phyloP scores from a whole-genome alignment of 2,888 invertebrate genomes.

The Odontothrips loti region DNA sequence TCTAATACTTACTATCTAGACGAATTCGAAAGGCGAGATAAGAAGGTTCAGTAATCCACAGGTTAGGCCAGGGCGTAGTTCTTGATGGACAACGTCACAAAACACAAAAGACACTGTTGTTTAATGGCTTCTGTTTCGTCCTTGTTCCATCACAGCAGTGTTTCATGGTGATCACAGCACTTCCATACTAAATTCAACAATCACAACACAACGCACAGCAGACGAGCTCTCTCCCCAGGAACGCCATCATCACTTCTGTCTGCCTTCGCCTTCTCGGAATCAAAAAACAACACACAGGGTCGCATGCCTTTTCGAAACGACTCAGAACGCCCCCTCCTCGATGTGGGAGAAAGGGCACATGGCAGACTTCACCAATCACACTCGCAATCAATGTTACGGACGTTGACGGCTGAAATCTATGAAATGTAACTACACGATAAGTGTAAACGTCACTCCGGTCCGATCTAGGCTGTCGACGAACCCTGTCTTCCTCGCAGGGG shows the following conservation, averaged over 20 bases:
- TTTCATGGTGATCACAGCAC: background rate
- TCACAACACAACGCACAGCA: constrained; percentile 1
- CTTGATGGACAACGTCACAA: background rate
- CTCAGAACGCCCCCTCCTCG: too few species aligned
- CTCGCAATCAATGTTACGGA: too few species aligned
- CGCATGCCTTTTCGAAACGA: too few species aligned
- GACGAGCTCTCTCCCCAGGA: background rate
- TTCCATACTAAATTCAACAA: background rate
- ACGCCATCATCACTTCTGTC: constrained; percentile 22
- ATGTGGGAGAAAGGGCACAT: too few species aligned
- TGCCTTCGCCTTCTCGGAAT: background rate
- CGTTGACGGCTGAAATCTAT: too few species aligned
- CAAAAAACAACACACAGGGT: background rate
- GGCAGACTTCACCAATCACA: too few species aligned
- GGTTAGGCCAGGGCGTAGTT: background rate
- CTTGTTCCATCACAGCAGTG: background rate
- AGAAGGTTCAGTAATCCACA: constrained; percentile 10
- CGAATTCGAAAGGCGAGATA: background rate
- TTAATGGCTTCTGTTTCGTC: background rate
- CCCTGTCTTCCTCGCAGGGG: too few species aligned
- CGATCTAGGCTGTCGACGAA: too few species aligned
- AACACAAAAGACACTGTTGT: background rate
- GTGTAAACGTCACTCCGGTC: too few species aligned
- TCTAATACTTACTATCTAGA: background rate
- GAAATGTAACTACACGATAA: too few species aligned